These are phyloP conservation scores for Drosophila lacicola DNA, from an alignment of 2,888 invertebrate genomes.

Conservation along the genomic window DNA sequence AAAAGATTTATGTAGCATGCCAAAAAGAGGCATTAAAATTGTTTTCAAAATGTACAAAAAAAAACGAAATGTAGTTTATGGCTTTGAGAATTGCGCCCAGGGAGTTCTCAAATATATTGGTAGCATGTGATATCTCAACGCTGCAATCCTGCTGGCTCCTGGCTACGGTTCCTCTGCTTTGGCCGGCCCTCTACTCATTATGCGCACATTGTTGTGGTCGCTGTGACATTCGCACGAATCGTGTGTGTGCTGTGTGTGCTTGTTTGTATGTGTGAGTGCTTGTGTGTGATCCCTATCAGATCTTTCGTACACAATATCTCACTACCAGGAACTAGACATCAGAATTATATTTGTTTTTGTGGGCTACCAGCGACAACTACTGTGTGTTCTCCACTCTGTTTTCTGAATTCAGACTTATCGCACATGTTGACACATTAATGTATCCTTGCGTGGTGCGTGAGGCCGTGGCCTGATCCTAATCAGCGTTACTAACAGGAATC, in stretches of 20 bases:
- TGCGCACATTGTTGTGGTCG: constrained; percentile 78
- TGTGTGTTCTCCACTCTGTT: constrained; percentile 35
- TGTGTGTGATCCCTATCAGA: constrained; percentile 59
- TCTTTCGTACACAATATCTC: constrained; percentile 43
- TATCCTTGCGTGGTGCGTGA: constrained; percentile 71
- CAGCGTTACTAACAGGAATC: constrained; percentile 79
- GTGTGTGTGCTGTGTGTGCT: constrained; percentile 41
- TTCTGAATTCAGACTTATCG: constrained; percentile 43
- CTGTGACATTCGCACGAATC: constrained; percentile 70
- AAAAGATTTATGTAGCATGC: constrained; percentile 72
- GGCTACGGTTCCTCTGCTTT: background rate
- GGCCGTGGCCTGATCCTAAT: constrained; percentile 71
- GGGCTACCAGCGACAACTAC: constrained; percentile 47
- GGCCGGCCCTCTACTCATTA: constrained; percentile 61
- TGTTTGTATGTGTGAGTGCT: constrained; percentile 16
- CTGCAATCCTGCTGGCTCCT: constrained; percentile 43
- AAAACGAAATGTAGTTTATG: constrained; percentile 48
- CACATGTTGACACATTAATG: constrained; percentile 81
- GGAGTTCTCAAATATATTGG: constrained; percentile 31
- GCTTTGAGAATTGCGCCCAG: constrained; percentile 43
- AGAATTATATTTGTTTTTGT: constrained; percentile 53
- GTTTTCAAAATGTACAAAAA: constrained; percentile 33
- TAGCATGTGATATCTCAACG: constrained; percentile 17
- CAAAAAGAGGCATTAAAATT: constrained; percentile 42
- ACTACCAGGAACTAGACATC: constrained; percentile 76